These are phyloP conservation scores for Dolichoris vasculosae DNA, from an alignment of 1,140 invertebrate genomes.

Conservation along the genomic window DNA sequence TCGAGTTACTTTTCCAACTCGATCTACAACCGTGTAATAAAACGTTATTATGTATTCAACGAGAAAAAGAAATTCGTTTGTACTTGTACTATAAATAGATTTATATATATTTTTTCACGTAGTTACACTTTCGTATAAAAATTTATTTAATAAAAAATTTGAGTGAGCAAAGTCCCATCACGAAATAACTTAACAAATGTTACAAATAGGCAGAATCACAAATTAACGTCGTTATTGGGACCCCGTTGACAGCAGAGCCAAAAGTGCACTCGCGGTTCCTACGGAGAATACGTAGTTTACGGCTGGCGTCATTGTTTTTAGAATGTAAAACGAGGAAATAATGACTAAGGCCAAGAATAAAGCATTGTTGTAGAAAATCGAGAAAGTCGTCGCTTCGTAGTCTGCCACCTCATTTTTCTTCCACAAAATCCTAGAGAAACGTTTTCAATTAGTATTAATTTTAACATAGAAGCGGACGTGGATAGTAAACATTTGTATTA, in stretches of 20 bases:
- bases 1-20: background rate
- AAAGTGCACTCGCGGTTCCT: slow-evolving; percentile 86
- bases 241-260: slow-evolving; percentile 94
- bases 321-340: slow-evolving; percentile 93
- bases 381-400: slow-evolving; percentile 98
- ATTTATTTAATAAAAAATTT: slow-evolving; percentile 35
- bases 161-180: slow-evolving; percentile 22
- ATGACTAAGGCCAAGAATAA: slow-evolving; percentile 97
- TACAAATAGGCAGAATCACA: slow-evolving; percentile 23
- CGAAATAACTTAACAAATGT: slow-evolving; percentile 45
- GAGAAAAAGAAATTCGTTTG: background rate
- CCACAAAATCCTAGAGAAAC: slow-evolving; percentile 87
- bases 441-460: slow-evolving; percentile 25
- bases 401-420: slow-evolving; percentile 99
- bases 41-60: too few relatives aligned
- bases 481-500: too few relatives aligned
- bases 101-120: slow-evolving; percentile 45
- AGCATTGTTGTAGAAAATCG: slow-evolving; percentile 99
- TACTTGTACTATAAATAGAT: slow-evolving; percentile 62
- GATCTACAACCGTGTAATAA: too few relatives aligned
- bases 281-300: slow-evolving; percentile 96
- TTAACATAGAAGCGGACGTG: background rate
- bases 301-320: slow-evolving; percentile 91
- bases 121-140: slow-evolving; percentile 42
- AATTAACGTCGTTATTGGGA: slow-evolving; percentile 62